These are phyloP conservation scores for Lanius ludovicianus DNA, from an alignment of 2,113 vertebrate genomes.

Conservation along the genomic window DNA sequence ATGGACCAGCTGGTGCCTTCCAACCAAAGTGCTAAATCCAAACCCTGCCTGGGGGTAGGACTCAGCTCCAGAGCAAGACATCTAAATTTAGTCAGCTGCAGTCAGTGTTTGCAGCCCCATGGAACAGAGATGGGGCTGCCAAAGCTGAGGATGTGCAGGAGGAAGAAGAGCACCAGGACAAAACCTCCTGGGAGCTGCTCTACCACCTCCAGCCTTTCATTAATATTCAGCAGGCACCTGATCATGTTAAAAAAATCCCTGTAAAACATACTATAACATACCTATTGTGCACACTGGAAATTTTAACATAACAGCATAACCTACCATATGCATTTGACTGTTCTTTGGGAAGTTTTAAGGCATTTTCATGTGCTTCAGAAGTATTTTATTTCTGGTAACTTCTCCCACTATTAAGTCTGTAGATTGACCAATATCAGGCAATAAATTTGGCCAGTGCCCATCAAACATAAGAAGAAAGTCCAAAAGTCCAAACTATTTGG, in stretches of 20 bases:
- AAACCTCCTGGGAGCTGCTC: not conserved
- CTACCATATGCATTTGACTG: not conserved
- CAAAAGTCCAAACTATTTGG: not conserved
- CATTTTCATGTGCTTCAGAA: not conserved
- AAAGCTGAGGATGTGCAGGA: not conserved
- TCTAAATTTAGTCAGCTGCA: not conserved
- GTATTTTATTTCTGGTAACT: not conserved
- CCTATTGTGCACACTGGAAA: accelerated
- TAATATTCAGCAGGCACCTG: not conserved
- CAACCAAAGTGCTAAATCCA: not conserved
- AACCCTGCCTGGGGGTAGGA: not conserved
- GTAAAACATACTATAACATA: not conserved
- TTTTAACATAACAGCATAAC: not conserved
- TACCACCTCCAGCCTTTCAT: not conserved
- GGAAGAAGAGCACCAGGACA: not conserved
- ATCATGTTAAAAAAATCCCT: not conserved
- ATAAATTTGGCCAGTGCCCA: not conserved
- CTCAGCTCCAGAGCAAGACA: not conserved
- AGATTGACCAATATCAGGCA: not conserved
- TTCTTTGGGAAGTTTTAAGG: not conserved
- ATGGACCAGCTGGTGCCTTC: not conserved
- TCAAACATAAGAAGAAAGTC: accelerated
- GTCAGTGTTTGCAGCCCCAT: not conserved
- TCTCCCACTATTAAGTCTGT: not conserved
- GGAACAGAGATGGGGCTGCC: not conserved